phyloP scores from a whole-genome alignment of 2,113 vertebrate species.

The Panurus biarmicus region DNA sequence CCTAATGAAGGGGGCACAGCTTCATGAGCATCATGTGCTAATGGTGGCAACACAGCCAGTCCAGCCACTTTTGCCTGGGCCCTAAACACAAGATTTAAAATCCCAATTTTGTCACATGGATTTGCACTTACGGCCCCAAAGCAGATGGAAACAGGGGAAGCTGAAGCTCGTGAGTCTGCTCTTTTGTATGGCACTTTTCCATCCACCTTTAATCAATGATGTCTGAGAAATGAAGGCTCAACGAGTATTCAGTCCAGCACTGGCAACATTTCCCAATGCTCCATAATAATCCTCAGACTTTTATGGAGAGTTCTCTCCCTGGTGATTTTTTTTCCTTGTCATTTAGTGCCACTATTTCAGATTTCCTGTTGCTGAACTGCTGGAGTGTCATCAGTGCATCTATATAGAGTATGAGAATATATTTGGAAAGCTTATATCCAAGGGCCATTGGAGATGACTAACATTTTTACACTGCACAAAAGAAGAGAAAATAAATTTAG shows the following conservation, averaged over 20 bases:
- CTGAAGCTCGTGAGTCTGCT: not conserved
- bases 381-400: slow-evolving; percentile 61
- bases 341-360: slow-evolving; percentile 60
- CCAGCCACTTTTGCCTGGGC: not conserved
- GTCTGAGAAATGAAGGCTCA: not conserved
- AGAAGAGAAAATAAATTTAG: slow-evolving; percentile 66
- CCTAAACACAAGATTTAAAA: not conserved
- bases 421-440: slow-evolving; percentile 74
- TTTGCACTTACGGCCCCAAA: not conserved
- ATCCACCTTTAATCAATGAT: slow-evolving; percentile 19
- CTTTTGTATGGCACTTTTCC: slow-evolving; percentile 3
- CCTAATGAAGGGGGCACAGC: not conserved
- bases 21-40: not conserved
- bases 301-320: slow-evolving; percentile 45
- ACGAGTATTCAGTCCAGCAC: not conserved
- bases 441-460: slow-evolving; percentile 68
- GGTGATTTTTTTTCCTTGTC: slow-evolving; percentile 51
- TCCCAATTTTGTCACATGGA: not conserved
- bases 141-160: not conserved
- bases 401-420: slow-evolving; percentile 62
- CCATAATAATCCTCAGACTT: slow-evolving; percentile 14
- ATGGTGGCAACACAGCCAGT: not conserved
- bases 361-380: slow-evolving; percentile 56
- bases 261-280: not conserved
- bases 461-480: slow-evolving; percentile 64